Conservation (phyloP, 2,888 invertebrate genomes). For the Zootermopsis nevadensis region DNA sequence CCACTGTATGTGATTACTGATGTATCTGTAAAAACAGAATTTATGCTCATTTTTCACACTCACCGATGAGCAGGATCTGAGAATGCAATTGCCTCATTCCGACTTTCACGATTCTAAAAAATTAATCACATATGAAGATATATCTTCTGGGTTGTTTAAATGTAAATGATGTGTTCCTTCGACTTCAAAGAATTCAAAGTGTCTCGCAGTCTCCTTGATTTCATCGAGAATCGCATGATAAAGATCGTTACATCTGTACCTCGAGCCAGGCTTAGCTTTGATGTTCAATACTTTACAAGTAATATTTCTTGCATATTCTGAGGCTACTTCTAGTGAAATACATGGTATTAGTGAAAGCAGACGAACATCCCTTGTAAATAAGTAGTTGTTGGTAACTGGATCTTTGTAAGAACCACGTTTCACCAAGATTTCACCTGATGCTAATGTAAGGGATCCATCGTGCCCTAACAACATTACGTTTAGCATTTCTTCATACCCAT, state of each 20-base stretch:
- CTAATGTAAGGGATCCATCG: slow-evolving; percentile 75
- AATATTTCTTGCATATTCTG: slow-evolving; percentile 76
- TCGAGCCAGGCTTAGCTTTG: slow-evolving; percentile 77
- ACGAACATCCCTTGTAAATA: slow-evolving; percentile 80
- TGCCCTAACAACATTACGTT: slow-evolving; percentile 79
- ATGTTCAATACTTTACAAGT: slow-evolving; percentile 84
- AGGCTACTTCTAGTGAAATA: slow-evolving; percentile 74
- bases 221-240: slow-evolving; percentile 75
- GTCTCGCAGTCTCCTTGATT: slow-evolving; percentile 69
- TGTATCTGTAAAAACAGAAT: no score
- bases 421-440: slow-evolving; percentile 79
- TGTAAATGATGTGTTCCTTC: slow-evolving; percentile 88
- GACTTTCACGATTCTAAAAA: slow-evolving; percentile 69
- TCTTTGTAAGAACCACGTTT: no score
- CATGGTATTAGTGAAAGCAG: no score
- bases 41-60: no score
- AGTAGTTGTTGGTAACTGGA: no score
- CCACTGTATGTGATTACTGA: no score
- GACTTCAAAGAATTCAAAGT: slow-evolving; percentile 74
- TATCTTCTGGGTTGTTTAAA: slow-evolving; percentile 76
- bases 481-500: slow-evolving; percentile 80
- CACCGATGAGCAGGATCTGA: no score
- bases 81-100: no score
- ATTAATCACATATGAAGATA: slow-evolving; percentile 71
- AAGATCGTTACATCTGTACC: slow-evolving; percentile 73